A percentile compares a stretch with the other conserved stretches of the same genome.
Evolutionary conservation across 1,140 invertebrate species (phyloP).

Genomic region (Apis dorsata): DNA sequence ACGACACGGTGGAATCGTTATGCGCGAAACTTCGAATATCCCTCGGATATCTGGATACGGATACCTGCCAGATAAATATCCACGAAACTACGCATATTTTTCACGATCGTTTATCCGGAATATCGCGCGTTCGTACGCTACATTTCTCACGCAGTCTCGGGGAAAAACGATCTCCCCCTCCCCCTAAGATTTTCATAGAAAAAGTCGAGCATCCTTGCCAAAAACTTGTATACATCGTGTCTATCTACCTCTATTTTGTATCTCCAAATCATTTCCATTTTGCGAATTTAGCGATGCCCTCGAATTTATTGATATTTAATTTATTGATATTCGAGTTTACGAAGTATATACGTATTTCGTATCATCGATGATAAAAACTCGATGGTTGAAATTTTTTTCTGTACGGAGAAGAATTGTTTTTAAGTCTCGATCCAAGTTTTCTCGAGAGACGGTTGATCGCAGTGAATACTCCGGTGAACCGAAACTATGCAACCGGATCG

Average conservation of each 20-base stretch:
- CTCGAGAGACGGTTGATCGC: background rate
- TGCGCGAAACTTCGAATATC: constrained; percentile 28
- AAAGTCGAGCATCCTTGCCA: background rate
- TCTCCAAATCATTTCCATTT: background rate
- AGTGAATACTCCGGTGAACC: background rate
- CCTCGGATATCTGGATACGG: constrained; percentile 29
- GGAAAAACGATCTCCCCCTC: no score
- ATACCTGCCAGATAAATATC: constrained; percentile 28
- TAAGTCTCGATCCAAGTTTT: no score
- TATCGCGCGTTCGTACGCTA: constrained; percentile 25
- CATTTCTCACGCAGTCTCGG: constrained; percentile 8
- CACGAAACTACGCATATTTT: constrained; percentile 23
- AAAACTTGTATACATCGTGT: constrained; percentile 11
- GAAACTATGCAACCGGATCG: constrained; percentile 30
- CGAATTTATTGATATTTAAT: no score
- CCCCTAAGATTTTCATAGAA: background rate
- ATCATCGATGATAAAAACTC: no score
- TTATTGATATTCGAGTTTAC: no score
- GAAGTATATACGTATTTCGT: no score
- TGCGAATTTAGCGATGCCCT: background rate
- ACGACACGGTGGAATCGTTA: constrained; percentile 4
- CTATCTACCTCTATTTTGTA: background rate
- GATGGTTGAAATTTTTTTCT: no score
- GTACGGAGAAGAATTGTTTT: no score
- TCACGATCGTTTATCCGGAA: constrained; percentile 37